Conservation (phyloP, 2,113 vertebrate genomes). For the Trematocara unimaculatum region DNA sequence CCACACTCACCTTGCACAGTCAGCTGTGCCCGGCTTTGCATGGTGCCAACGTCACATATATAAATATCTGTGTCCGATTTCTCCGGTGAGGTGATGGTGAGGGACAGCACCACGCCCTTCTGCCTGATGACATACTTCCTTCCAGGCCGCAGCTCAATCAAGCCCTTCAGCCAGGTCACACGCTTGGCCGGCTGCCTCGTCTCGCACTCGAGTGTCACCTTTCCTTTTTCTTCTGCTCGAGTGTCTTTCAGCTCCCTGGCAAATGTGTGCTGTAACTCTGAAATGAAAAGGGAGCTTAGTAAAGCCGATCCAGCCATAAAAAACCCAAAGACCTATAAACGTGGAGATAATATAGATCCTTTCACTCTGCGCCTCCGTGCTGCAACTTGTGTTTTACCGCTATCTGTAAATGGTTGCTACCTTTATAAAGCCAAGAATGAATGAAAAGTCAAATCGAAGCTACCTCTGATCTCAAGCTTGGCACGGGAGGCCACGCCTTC, state of each 20-base stretch:
- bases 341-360: background rate
- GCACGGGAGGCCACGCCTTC: constrained; percentile 77
- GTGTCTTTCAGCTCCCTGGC: constrained; percentile 78
- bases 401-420: background rate
- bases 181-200: constrained; percentile 69
- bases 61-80: constrained; percentile 82
- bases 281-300: background rate
- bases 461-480: constrained; percentile 83
- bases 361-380: background rate
- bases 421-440: background rate
- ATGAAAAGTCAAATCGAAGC: background rate
- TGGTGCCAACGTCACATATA: constrained; percentile 83
- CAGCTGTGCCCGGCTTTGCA: constrained; percentile 80
- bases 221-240: constrained; percentile 76
- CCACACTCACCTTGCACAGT: constrained; percentile 77
- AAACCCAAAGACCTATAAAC: background rate
- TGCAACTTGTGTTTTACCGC: background rate
- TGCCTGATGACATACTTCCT: constrained; percentile 78
- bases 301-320: background rate
- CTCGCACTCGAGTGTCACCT: constrained; percentile 78
- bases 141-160: constrained; percentile 73
- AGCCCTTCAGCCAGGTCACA: constrained; percentile 86
- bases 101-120: constrained; percentile 75
- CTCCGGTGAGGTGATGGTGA: constrained; percentile 80
- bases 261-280: constrained; percentile 86